phyloP scores from a whole-genome alignment of 2,888 invertebrate genomes.

The Hydrotaea diabolus region DNA sequence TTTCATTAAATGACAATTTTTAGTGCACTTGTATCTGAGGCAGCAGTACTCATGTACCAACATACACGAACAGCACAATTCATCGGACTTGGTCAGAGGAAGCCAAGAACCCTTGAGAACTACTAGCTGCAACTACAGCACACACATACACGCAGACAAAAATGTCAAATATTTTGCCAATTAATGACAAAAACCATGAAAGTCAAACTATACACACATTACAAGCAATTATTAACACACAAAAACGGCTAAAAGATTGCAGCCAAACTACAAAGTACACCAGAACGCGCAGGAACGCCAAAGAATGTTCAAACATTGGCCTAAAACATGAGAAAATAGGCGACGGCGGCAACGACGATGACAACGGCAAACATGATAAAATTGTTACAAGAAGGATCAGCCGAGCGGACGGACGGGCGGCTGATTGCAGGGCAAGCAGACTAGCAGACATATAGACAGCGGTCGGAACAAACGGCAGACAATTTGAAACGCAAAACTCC shows the following conservation, averaged over 20 bases:
- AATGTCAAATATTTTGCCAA: slow-evolving; percentile 65
- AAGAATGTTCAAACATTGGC: slow-evolving; percentile 29
- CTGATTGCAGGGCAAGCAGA: neutral
- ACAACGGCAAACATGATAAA: slow-evolving; percentile 44
- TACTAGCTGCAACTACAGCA: slow-evolving; percentile 37
- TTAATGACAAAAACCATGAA: slow-evolving; percentile 66
- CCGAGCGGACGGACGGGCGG: neutral
- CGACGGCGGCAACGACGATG: neutral
- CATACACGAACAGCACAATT: neutral
- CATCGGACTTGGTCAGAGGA: slow-evolving; percentile 33
- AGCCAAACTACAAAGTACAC: slow-evolving; percentile 7
- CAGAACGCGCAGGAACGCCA: neutral
- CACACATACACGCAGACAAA: neutral
- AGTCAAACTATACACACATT: slow-evolving; percentile 51
- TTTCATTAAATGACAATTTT: slow-evolving; percentile 25
- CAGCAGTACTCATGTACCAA: neutral
- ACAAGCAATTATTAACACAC: slow-evolving; percentile 56
- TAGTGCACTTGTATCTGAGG: slow-evolving; percentile 28
- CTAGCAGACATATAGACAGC: neutral
- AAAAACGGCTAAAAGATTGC: neutral
- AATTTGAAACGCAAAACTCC: slow-evolving; percentile 29
- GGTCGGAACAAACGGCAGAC: neutral
- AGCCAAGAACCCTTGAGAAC: slow-evolving; percentile 56
- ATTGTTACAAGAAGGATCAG: slow-evolving; percentile 29
- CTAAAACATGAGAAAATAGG: neutral